Conservation (phyloP, 30 jellyfish, hydroid and myxozoan genomes). For the Cassiopea xamachana region DNA sequence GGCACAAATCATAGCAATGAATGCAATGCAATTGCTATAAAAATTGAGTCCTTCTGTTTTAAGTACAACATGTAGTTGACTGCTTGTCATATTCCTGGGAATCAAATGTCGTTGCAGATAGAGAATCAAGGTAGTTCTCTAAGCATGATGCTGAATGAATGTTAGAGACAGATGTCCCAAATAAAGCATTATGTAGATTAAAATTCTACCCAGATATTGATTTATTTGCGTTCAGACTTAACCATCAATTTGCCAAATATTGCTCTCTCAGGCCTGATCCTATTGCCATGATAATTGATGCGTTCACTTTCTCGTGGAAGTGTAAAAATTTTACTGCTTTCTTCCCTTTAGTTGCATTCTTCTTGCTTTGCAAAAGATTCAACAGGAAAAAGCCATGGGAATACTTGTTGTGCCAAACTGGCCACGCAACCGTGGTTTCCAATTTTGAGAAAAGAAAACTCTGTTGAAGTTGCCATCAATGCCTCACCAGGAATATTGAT, state of each 20-base stretch:
- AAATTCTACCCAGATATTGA: slow-evolving; percentile 33
- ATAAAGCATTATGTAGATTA: background rate
- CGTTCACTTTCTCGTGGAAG: slow-evolving; percentile 36
- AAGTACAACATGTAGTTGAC: slow-evolving; percentile 26
- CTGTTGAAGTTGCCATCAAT: background rate
- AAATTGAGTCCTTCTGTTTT: slow-evolving; percentile 34
- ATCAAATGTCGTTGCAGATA: slow-evolving; percentile 48
- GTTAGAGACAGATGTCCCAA: slow-evolving; percentile 11
- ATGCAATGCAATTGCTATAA: slow-evolving; percentile 20
- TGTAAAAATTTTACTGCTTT: slow-evolving; percentile 26
- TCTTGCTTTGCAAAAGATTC: background rate
- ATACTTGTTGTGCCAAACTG: slow-evolving; percentile 67
- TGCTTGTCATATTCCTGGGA: slow-evolving; percentile 64
- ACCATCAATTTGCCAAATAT: slow-evolving; percentile 24
- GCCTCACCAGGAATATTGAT: slow-evolving; percentile 19
- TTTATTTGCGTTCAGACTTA: slow-evolving; percentile 49
- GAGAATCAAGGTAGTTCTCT: slow-evolving; percentile 38
- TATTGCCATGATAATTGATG: slow-evolving; percentile 20
- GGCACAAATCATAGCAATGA: slow-evolving; percentile 47
- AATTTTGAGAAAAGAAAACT: background rate
- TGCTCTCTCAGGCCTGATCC: slow-evolving; percentile 61
- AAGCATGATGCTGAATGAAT: slow-evolving; percentile 59
- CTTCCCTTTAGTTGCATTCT: slow-evolving; percentile 54
- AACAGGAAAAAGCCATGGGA: slow-evolving; percentile 52
- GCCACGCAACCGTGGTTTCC: slow-evolving; percentile 83